Base-by-base conservation (phyloP, 2,888 invertebrate species). In the Scotopteryx bipunctaria region DNA sequence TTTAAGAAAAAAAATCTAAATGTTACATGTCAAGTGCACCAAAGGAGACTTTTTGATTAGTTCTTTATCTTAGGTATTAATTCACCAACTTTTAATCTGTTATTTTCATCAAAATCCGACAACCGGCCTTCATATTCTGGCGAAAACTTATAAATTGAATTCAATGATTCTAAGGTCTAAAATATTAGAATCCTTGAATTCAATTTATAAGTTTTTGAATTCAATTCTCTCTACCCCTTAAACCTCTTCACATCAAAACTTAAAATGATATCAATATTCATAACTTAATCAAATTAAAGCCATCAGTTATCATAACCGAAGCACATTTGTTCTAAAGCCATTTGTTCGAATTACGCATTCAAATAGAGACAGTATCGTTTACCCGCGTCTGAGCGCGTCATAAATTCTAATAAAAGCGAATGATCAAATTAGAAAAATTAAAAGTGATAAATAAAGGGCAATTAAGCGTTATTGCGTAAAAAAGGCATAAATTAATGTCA, bases 371-470 rank as follows among this genome's bases (percentile, higher is more conserved):
- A 70, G 70, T 69, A 76, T 63, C 61, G 64, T 60, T 59, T 59
- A 63, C 55, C 50, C 36, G 42, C 51, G 62, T 57, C 60, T 67
- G 61, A 43, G 59, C 67, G 66, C 70, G 56, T 78, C 83, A 86
- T 90, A 87, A 88, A 88, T 89, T 81, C 71, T 79, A 87, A 88
- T 89, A 78, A 83, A 76, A 59, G 66, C 67, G 69, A 75, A 78
- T 88, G 83, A 90, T 90, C 86, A 81, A 89, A 90, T 90, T 88
- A 89, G 80, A 86, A 87, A 88, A 87, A 90, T 89, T 90, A 88
- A 88, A 86, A 83, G 85, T 84, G 88, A 88, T 88, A 86, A 88
- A 89, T 89, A 87, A 86, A 85, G 82, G 72, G 80, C 88, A 86
- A 90, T 90, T 89, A 90, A 88, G 76, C 71, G 76, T 90, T 90